Evolutionary conservation across 2,888 invertebrate species (phyloP), one percentile per base, ranked within the genome.

Genomic region (Cremastinae sp.): DNA sequence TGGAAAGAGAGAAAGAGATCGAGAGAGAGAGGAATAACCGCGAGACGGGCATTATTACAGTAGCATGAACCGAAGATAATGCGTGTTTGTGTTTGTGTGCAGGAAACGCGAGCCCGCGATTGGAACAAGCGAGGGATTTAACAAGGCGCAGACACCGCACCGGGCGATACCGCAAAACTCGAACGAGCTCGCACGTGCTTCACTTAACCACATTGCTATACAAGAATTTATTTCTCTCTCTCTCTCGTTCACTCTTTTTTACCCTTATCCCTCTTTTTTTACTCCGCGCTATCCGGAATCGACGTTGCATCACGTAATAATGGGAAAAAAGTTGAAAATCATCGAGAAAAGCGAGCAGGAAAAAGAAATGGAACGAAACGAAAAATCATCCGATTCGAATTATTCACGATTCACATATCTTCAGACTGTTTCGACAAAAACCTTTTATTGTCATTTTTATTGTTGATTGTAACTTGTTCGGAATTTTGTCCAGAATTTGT

Each of bases 1-100:
- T 22, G 28, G 28, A 58, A 59, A 45, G 14, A 61, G 59, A 61
- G 66, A 61, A 59, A 73, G 66, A 45, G 59, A 20, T 28, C 51
- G 8, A 3, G 18, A 22, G 45, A 56, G 45, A 54, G 66, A 7
- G 53, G 20, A 9, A 65, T 53, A 59, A 34, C 45, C 28, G 5
- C 28, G 28, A 5, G 28, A 28, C 28, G 28, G n/a, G n/a, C 5
- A 28, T 28, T 28, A 28, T n/a, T 36, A 43, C 43, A 18, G 53
- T 36, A 12, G 47, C 22, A 43, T 16, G 43, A 34, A 22, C 59
- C n/a, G 28, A 22, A 54, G 34, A 45, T 20, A 9, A 34, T 34
- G 47, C 14, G 28, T 14, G 54, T 12, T 22, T 28, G 3, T 22
- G 12, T 10, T 22, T 10, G 20, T 20, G 14, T 56, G 56, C 66